These are phyloP conservation scores for Ailuropoda melanoleuca DNA, from an alignment of 2,113 vertebrate genomes.

Conservation along the genomic window DNA sequence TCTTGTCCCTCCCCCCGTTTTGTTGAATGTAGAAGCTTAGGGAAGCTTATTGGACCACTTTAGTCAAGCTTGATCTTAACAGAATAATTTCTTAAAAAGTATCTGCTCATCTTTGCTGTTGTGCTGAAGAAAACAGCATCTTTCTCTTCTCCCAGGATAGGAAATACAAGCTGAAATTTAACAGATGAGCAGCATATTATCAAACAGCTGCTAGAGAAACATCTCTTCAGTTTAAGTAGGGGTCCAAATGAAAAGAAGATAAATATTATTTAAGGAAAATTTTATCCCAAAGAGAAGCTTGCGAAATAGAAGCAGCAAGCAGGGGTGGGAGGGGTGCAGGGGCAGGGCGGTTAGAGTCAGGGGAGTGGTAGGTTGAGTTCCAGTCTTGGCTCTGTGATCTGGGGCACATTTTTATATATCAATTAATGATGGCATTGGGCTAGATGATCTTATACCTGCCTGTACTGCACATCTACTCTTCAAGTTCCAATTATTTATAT, in stretches of 20 bases:
- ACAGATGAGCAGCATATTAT: neutral
- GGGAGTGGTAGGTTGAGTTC: neutral
- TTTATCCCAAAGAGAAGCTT: neutral
- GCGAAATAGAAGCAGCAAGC: neutral
- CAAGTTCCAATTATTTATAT: neutral
- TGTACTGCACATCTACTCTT: neutral
- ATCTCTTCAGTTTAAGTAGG: neutral
- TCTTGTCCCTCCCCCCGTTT: neutral
- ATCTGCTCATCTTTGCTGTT: neutral
- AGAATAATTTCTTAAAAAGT: conserved; percentile 2
- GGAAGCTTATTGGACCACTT: conserved; percentile 10
- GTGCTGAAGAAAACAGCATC: neutral
- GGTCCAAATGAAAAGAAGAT: neutral
- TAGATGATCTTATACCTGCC: neutral
- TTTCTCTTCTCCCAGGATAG: neutral
- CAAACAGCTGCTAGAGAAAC: neutral
- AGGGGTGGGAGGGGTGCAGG: neutral
- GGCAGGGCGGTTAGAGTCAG: fast-evolving
- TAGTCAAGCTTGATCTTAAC: neutral
- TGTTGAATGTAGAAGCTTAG: neutral
- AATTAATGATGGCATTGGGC: neutral
- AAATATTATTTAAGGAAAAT: neutral
- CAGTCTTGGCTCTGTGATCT: neutral
- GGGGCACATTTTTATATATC: neutral
- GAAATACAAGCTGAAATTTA: conserved; percentile 20